phyloP scores from a whole-genome alignment of 92 coral and sea anemone species.

The Heliopora coerulea region DNA sequence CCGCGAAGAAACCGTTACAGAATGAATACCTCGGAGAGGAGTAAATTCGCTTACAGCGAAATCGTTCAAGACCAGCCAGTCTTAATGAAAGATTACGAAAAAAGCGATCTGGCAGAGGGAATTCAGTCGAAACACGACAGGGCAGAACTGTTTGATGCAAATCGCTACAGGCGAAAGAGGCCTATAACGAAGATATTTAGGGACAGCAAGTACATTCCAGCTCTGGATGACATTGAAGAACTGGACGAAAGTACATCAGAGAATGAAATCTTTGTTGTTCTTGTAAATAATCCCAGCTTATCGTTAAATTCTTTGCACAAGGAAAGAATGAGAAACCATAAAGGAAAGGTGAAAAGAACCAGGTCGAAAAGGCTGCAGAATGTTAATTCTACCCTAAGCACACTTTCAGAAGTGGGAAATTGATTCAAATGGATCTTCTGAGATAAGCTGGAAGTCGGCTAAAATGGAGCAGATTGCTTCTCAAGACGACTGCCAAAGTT shows the following conservation, averaged over 20 bases:
- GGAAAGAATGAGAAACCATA: slow-evolving; percentile 21
- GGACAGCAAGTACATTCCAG: slow-evolving; percentile 1
- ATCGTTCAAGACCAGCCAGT: slow-evolving; percentile 30
- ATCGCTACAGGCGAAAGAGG: slow-evolving; percentile 15
- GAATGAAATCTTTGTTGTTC: background rate
- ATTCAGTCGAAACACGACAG: slow-evolving; percentile 27
- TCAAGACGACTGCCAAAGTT: background rate
- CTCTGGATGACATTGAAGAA: slow-evolving; percentile 32
- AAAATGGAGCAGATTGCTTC: background rate
- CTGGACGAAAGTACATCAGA: slow-evolving; percentile 20
- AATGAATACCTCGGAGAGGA: background rate
- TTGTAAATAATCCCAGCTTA: background rate
- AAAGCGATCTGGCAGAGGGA: background rate
- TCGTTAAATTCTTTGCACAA: slow-evolving; percentile 23
- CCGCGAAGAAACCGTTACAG: background rate
- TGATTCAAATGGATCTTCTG: background rate
- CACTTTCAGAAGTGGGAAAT: background rate
- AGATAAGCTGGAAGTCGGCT: background rate
- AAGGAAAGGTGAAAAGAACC: background rate
- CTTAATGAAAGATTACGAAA: slow-evolving; percentile 18
- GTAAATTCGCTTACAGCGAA: background rate
- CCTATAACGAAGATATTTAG: slow-evolving; percentile 35
- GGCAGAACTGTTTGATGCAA: slow-evolving; percentile 10
- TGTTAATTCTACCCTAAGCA: background rate
- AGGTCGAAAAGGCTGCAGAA: background rate